Percentiles rank a stretch among this genome's conserved stretches.
Evolutionary conservation across 2,888 invertebrate genomes (phyloP).

Genomic region (Iphiclides podalirius): DNA sequence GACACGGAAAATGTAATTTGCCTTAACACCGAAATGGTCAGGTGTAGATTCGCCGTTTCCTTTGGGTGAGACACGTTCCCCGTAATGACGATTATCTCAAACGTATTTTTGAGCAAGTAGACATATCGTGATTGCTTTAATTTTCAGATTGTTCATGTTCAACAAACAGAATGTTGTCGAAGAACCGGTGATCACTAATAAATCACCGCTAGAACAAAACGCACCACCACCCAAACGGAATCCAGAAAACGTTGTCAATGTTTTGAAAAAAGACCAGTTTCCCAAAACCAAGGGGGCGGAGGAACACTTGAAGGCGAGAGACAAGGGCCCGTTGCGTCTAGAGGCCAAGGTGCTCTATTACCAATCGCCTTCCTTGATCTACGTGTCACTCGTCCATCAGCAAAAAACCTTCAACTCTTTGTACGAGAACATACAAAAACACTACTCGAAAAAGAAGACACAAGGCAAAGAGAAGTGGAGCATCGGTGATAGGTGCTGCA

Average conservation of each 20-base stretch:
- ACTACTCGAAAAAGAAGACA: slow-evolving; percentile 56
- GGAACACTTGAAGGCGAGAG: slow-evolving; percentile 56
- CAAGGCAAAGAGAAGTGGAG: slow-evolving; percentile 62
- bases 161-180: slow-evolving; percentile 43
- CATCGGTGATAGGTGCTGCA: slow-evolving; percentile 71
- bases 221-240: slow-evolving; percentile 28
- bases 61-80: slow-evolving; percentile 50
- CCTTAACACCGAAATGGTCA: slow-evolving; percentile 63
- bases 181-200: slow-evolving; percentile 47
- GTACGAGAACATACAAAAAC: slow-evolving; percentile 76
- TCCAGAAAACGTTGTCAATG: slow-evolving; percentile 34
- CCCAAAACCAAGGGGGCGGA: slow-evolving; percentile 32
- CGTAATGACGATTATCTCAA: not conserved
- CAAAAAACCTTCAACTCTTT: slow-evolving; percentile 66
- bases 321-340: slow-evolving; percentile 70
- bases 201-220: slow-evolving; percentile 40
- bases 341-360: slow-evolving; percentile 72
- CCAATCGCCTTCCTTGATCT: slow-evolving; percentile 80
- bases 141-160: slow-evolving; percentile 52
- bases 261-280: slow-evolving; percentile 38
- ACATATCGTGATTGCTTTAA: no score
- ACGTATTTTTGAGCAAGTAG: no score
- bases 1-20: slow-evolving; percentile 48
- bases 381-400: slow-evolving; percentile 74
- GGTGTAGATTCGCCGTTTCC: slow-evolving; percentile 58